These are phyloP conservation scores for Anarhynchus alexandrinus DNA, from an alignment of 2,113 vertebrate genomes.

Conservation along the genomic window DNA sequence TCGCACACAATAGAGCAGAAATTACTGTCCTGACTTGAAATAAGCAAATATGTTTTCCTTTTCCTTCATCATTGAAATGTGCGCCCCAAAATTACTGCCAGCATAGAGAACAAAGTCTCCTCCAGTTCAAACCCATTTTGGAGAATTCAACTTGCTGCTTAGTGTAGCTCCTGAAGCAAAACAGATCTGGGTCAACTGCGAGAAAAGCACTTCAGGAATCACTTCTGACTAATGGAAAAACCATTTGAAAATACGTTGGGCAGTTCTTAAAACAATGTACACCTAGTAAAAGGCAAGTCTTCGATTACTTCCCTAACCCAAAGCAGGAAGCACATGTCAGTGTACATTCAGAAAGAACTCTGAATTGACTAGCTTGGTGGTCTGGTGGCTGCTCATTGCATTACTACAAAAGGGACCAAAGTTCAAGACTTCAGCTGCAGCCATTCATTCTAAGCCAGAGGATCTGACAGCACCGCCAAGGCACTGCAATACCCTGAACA, in stretches of 20 bases:
- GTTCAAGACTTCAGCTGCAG: constrained; percentile 14
- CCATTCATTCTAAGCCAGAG: background rate
- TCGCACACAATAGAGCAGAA: background rate
- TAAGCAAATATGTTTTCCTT: background rate
- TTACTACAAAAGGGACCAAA: background rate
- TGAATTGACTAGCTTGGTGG: background rate
- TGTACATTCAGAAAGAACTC: background rate
- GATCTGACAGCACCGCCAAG: background rate
- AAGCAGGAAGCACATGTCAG: background rate
- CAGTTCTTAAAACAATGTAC: background rate
- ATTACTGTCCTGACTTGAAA: background rate
- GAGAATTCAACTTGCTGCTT: background rate
- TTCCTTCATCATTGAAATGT: background rate
- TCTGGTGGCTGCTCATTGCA: background rate
- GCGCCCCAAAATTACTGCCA: background rate
- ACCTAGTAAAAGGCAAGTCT: constrained; percentile 19
- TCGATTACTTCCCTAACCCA: background rate
- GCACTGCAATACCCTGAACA: background rate
- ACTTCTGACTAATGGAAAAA: constrained; percentile 13
- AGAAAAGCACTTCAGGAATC: background rate
- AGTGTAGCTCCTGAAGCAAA: background rate
- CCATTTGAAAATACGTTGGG: background rate
- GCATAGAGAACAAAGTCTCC: background rate
- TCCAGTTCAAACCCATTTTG: background rate
- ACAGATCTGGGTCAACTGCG: background rate